Evolutionary conservation across 2,113 vertebrate species (phyloP), one percentile per base, ranked within the genome.

Genomic region (Scopus umbretta): DNA sequence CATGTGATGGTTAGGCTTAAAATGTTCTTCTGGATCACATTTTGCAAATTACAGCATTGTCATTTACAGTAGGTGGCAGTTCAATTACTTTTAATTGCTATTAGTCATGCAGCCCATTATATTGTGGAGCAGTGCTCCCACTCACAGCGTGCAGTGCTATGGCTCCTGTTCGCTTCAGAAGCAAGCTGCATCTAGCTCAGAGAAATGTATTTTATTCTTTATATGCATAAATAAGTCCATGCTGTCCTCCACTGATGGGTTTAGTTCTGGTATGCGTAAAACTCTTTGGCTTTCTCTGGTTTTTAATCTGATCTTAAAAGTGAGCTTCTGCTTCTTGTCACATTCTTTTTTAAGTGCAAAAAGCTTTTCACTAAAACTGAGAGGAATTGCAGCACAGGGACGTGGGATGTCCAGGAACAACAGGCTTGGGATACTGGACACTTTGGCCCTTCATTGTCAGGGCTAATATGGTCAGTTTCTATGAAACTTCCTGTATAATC

Each of bases 361-460:
- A 96, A 98, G 4, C 96, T 94, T 38, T 98, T 98, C 94, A 80
- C 90, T 62, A 96, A 97, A 87, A 96, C 96, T 23, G 98, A 95
- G 96, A 98, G 91, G 97, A 98, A 89, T 53, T 98, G 56, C 97
- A 98, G 2, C 62, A 90, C 10, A 98, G 97, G 26, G 97, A 98
- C 58, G 78, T 98, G 16, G 98, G 97, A 34, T 98, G 96, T 83
- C 98, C 98, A 61, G 98, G 97, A 98, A 99, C 92, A 98, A 94
- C 7, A 98, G 97, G 70, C 98, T 98, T 49, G 97, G 97, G 15
- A 97, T 98, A 91, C 75, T 97, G 80, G 98, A 97, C 85, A 97
- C 97, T 89, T 96, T 96, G 50, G 97, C 98, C 30, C 18, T 98
- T 98, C 70, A 68, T 98, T 47, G 97, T 87, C 6, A 97, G 97